Base-by-base conservation (phyloP, 1,140 invertebrate species). In the Drosophila hydei region DNA sequence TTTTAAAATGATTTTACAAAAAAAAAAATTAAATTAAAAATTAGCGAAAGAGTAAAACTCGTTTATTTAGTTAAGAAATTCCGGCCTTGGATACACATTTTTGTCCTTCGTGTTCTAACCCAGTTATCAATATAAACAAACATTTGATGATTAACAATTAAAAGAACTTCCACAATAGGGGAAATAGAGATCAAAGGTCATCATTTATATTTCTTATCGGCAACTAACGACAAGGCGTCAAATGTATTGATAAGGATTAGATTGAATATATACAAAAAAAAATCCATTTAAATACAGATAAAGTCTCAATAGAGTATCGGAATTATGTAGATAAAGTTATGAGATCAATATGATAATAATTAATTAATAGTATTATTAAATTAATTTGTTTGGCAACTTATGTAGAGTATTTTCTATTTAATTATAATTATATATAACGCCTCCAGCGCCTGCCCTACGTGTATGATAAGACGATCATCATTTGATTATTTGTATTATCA, bases 171-270 rank as follows among this genome's bases (percentile, higher is more conserved):
- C 5, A 16, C 52, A 51, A 47, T 36, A 45, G 47, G 18, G n/a
- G 56, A 63, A 30, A 18, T 59, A 50, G 14, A 45, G 77, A 23
- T 5, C 81, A 87, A 87, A 87, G 81, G 72, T 87, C 77, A 72
- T 25, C 47, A 55, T 45, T 40, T 71, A 47, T 6, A 5, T n/a
- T 60, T 33, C 63, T 77, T 87, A 87, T 84, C 80, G 69, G 69
- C 51, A 30, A 23, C 52, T 47, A 27, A 77, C 77, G 62, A 80
- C 68, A 87, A 56, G 73, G 64, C 38, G 40, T 62, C 19, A 43
- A 38, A 45, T 48, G 21, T 18, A 40, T 23, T 62, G 75, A 84
- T 83, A 79, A 64, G 33, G 55, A 38, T 40, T 64, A 52, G 25
- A 62, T 72, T 67, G 64, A 60, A 65, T 58, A n/a, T n/a, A n/a